These are phyloP conservation scores for Nymphalis urticae DNA, from an alignment of 2,888 invertebrate genomes.

Conservation along the genomic window DNA sequence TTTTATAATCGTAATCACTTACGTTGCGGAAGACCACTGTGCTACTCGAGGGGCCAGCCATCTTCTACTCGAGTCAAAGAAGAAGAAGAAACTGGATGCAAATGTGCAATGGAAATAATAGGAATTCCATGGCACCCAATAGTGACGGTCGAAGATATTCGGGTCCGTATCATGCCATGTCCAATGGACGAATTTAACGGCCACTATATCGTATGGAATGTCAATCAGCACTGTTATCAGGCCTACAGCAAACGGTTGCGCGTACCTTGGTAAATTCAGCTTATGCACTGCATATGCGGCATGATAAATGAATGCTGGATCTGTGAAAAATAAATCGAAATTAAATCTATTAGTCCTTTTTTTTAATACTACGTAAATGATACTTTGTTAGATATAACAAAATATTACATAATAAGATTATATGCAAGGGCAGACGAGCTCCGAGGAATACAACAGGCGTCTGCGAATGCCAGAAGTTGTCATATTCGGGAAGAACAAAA, in stretches of 20 bases:
- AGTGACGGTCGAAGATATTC: slow-evolving; percentile 86
- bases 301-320: slow-evolving; percentile 83
- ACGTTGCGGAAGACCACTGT: slow-evolving; percentile 83
- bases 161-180: slow-evolving; percentile 91
- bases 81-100: slow-evolving; percentile 86
- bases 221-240: slow-evolving; percentile 87
- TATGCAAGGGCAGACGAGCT: slow-evolving; percentile 86
- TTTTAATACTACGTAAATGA: neutral
- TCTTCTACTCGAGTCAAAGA: slow-evolving; percentile 83
- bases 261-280: slow-evolving; percentile 79
- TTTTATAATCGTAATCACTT: slow-evolving; percentile 24
- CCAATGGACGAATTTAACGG: slow-evolving; percentile 90
- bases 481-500: slow-evolving; percentile 86
- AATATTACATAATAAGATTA: slow-evolving; percentile 86
- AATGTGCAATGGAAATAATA: slow-evolving; percentile 91
- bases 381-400: neutral
- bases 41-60: slow-evolving; percentile 76
- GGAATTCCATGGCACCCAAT: slow-evolving; percentile 92
- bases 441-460: slow-evolving; percentile 87
- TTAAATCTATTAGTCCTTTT: neutral
- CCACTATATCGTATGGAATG: slow-evolving; percentile 89
- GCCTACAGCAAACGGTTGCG: slow-evolving; percentile 86
- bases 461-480: slow-evolving; percentile 93
- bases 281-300: slow-evolving; percentile 81
- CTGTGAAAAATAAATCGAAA: slow-evolving; percentile 54